Conservation (phyloP, 1,140 invertebrate species). For the Coenobita brevimanus region DNA sequence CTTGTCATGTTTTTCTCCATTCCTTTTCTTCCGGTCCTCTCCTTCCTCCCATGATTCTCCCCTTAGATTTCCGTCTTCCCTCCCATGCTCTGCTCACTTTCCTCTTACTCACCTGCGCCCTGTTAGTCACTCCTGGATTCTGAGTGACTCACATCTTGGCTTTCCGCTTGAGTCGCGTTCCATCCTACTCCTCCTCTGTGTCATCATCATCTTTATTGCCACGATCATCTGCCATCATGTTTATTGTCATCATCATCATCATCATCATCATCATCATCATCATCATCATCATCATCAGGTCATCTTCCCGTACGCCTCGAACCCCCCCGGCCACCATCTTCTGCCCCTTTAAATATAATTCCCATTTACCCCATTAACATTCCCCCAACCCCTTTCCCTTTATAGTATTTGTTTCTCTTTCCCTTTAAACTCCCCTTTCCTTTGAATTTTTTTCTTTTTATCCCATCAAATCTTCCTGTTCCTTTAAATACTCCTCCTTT, state of each 20-base stretch:
- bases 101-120: background rate
- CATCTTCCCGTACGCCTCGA: too few species aligned
- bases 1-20: too few species aligned
- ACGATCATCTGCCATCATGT: background rate
- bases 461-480: background rate
- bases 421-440: background rate
- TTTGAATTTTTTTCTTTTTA: background rate
- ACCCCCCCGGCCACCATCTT: too few species aligned
- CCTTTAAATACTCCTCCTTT: background rate
- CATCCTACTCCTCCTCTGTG: too few species aligned
- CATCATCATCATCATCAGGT: too few species aligned
- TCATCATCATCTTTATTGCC: background rate
- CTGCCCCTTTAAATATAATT: too few species aligned
- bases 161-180: background rate
- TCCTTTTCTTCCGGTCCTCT: background rate
- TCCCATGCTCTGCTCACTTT: background rate
- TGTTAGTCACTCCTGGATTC: background rate
- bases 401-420: background rate
- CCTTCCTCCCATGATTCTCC: too few species aligned
- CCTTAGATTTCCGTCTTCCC: too few species aligned
- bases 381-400: background rate
- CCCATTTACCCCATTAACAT: too few species aligned
- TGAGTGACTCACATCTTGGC: background rate
- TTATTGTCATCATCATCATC: too few species aligned
- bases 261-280: too few species aligned